Conservation (phyloP, 1,140 invertebrate species). For the Ruditapes philippinarum region DNA sequence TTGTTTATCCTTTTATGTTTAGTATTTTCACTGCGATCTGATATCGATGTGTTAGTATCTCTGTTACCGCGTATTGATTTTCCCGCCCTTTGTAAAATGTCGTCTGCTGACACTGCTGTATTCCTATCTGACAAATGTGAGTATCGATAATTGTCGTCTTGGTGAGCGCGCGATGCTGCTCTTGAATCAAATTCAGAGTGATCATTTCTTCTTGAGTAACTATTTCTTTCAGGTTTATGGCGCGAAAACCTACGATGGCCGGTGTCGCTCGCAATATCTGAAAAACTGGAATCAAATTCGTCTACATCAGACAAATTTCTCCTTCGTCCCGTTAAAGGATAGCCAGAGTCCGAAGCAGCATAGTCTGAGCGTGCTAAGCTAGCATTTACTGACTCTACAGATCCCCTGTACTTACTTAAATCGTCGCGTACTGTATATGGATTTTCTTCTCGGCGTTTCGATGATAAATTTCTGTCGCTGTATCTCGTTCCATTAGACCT, state of each 20-base stretch:
- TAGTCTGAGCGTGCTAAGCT: neutral
- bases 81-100: constrained; percentile 39
- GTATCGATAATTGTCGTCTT: constrained; percentile 26
- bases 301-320: neutral
- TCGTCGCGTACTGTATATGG: constrained; percentile 44
- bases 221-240: neutral
- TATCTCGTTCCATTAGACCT: neutral
- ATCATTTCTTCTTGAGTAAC: neutral
- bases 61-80: constrained; percentile 54
- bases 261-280: constrained; percentile 49
- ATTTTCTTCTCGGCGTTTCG: constrained; percentile 5
- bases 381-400: neutral
- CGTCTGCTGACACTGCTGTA: constrained; percentile 33
- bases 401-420: constrained; percentile 3
- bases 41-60: constrained; percentile 37
- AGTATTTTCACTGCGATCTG: neutral
- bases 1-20: constrained; percentile 16
- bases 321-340: neutral
- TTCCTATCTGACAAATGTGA: neutral
- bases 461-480: neutral
- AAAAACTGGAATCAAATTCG: constrained; percentile 28
- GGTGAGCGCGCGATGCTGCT: neutral
- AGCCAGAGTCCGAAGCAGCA: constrained; percentile 52
- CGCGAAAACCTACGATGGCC: constrained; percentile 22
- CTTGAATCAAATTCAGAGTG: neutral